A percentile compares a stretch with the other conserved stretches of the same genome.
Conservation (phyloP, 2,113 vertebrate species). For the Rhinolophus ferrumequinum region DNA sequence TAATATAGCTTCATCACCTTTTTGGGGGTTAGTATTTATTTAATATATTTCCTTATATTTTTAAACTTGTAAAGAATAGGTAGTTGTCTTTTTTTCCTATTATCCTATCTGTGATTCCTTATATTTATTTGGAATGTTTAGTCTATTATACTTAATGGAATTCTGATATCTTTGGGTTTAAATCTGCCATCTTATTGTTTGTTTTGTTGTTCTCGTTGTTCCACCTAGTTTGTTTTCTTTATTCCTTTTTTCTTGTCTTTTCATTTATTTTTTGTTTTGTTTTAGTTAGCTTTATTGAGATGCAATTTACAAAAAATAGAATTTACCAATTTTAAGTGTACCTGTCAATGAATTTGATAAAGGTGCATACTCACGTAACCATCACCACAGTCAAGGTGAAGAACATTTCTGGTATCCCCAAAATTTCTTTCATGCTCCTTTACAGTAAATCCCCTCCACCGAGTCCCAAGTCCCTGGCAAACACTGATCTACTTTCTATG, state of each 20-base stretch:
- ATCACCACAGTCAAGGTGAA: no score
- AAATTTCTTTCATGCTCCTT: neutral
- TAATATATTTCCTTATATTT: neutral
- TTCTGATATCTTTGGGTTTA: neutral
- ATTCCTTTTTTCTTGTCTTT: neutral
- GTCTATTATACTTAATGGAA: neutral
- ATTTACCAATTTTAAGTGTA: neutral
- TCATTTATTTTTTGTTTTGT: neutral
- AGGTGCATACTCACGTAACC: no score
- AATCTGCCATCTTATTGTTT: neutral
- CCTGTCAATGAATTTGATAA: neutral
- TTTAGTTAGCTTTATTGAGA: neutral
- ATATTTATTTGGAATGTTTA: neutral
- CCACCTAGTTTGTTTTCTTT: neutral
- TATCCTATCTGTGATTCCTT: neutral
- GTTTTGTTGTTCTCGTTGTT: neutral
- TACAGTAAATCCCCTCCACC: no score
- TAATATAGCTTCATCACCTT: neutral
- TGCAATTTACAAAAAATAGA: neutral
- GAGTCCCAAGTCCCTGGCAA: neutral
- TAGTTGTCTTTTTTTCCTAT: neutral
- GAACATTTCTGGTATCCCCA: neutral
- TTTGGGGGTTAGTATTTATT: neutral
- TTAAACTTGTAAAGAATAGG: neutral
- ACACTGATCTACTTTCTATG: neutral